Base-by-base conservation (phyloP, 2,797 vertebrate genomes). In the Arrhamphus sclerolepis region DNA sequence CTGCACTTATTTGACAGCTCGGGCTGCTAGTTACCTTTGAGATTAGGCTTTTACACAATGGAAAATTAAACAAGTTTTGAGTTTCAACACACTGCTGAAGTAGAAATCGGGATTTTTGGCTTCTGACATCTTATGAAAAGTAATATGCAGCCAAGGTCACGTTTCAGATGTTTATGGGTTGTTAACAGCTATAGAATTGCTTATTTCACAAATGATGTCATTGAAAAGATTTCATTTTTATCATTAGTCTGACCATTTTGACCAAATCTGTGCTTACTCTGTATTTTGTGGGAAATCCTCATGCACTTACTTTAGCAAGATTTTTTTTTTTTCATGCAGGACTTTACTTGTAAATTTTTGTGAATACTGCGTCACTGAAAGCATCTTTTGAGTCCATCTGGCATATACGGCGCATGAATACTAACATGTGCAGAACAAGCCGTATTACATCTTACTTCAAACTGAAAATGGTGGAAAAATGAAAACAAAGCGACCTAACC, bases 401-500 rank as follows among this genome's bases (percentile, higher is more conserved):
- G 50, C 34, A 38, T 16, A 5, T 5, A 18, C 1, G 43, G 56
- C 50, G 54, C 39, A 42, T 62, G 70, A 51, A 73, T 6, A 75
- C 69, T 26, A 79, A 73, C 10, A 21, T 55, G 55, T 17, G 16
- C 17, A 49, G 61, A 62, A 72, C 70, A 62, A n/a, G 68, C 60
- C 58, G 56, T 3, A 49, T 57, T 48, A 58, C 58, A 61, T 56
- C 55, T 66, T 56, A 24, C 49, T 61, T 51, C 62, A 57, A 68
- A 64, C 69, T 51, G 56, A 46, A 67, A 75, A 61, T 2, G 53
- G 49, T 59, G 63, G 69, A 75, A 73, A 80, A 75, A 61, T 43
- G 46, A 59, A 80, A 81, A 72, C 55, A 62, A 70, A 72, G 70
- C 69, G 61, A 64, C 54, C 51, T 52, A 76, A 75, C 71, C 68